phyloP scores from a whole-genome alignment of 2,113 vertebrate species.

The Cygnus buccinator region DNA sequence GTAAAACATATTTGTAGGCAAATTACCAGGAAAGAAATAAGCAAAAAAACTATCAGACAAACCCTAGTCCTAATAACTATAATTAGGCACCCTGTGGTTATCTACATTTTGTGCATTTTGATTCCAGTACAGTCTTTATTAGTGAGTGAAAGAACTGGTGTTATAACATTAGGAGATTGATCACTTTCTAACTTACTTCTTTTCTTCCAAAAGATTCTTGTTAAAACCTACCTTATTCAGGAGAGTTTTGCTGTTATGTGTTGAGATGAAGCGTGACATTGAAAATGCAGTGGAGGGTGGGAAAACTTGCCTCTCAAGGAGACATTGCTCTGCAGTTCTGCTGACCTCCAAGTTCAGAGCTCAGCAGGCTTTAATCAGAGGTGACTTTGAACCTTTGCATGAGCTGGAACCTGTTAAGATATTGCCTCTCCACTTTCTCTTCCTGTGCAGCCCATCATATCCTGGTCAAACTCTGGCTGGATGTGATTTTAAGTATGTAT shows the following conservation, averaged over 20 bases:
- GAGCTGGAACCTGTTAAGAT: neutral
- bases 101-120: conserved; percentile 35
- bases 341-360: neutral
- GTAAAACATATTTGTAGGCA: conserved; percentile 6
- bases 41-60: neutral
- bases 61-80: conserved; percentile 19
- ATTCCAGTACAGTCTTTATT: neutral
- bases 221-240: neutral
- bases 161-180: neutral
- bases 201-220: neutral
- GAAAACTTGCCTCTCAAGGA: neutral
- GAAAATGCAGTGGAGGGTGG: neutral
- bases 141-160: neutral
- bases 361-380: neutral
- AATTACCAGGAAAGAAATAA: conserved; percentile 34
- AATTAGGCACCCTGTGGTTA: conserved; percentile 27
- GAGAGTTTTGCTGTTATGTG: neutral
- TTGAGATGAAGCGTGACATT: neutral
- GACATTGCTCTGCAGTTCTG: neutral
- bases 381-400: neutral
- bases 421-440: neutral
- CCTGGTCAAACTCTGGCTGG: neutral
- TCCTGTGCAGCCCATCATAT: neutral
- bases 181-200: neutral
- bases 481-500: neutral